These are phyloP conservation scores for Amphilophus citrinellus DNA, from an alignment of 2,113 vertebrate genomes.

Conservation along the genomic window DNA sequence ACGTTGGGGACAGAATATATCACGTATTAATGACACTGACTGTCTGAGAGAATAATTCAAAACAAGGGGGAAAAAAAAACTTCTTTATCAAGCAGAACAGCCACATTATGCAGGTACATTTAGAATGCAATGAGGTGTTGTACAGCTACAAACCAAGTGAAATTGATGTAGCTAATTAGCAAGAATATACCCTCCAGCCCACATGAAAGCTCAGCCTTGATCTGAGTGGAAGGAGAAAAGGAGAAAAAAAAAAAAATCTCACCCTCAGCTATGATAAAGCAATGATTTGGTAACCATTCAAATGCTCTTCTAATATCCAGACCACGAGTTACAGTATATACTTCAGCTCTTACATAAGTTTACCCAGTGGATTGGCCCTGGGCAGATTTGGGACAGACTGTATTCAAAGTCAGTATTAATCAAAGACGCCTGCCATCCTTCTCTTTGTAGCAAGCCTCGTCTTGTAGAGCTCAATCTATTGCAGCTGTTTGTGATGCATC, in stretches of 20 bases:
- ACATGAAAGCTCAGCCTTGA: slow-evolving; percentile 64
- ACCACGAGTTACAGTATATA: slow-evolving; percentile 40
- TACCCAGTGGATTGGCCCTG: slow-evolving; percentile 31
- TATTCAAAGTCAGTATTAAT: slow-evolving; percentile 69
- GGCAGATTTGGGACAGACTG: slow-evolving; percentile 36
- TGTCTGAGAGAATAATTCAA: slow-evolving; percentile 64
- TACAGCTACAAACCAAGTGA: slow-evolving; percentile 68
- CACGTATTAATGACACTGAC: slow-evolving; percentile 53
- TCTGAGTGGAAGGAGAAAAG: slow-evolving; percentile 42
- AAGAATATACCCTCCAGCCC: slow-evolving; percentile 68
- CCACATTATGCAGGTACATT: slow-evolving; percentile 71
- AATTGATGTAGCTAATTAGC: slow-evolving; percentile 79
- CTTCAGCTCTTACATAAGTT: slow-evolving; percentile 46
- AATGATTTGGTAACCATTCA: slow-evolving; percentile 57
- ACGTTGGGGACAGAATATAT: slow-evolving; percentile 37
- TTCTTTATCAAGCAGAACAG: slow-evolving; percentile 51
- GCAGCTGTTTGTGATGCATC: slow-evolving; percentile 65
- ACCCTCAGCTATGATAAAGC: slow-evolving; percentile 49
- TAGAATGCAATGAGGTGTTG: slow-evolving; percentile 76
- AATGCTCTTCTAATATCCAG: slow-evolving; percentile 20
- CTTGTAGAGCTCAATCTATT: slow-evolving; percentile 54
- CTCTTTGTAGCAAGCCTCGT: slow-evolving; percentile 49
- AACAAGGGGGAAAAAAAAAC: slow-evolving; percentile 18
- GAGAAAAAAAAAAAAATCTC: neutral
- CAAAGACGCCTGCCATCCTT: slow-evolving; percentile 57